phyloP scores from a whole-genome alignment of 2,113 vertebrate species.

The Mustelus asterias region DNA sequence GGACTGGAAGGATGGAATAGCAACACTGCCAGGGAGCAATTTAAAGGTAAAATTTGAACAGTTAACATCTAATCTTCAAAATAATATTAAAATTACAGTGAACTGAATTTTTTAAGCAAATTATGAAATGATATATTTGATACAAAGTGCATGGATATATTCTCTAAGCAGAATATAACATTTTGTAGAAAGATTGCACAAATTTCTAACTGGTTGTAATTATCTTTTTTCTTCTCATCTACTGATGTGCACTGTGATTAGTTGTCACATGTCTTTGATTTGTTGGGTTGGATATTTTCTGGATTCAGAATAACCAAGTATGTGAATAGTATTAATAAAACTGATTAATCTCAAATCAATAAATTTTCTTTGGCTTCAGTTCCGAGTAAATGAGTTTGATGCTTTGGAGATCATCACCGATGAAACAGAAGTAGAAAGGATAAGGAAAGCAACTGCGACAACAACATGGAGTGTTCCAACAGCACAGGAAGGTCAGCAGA shows the following conservation, averaged over 20 bases:
- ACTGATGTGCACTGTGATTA: background rate
- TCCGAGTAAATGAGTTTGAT: constrained; percentile 50
- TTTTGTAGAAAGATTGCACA: background rate
- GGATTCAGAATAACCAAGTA: background rate
- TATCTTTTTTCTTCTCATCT: background rate
- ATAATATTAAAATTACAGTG: background rate
- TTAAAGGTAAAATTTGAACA: constrained; percentile 45
- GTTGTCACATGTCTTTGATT: background rate
- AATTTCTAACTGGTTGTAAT: background rate
- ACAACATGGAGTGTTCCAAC: constrained; percentile 79
- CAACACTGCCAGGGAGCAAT: constrained; percentile 48
- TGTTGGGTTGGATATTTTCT: background rate
- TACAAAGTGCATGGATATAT: background rate
- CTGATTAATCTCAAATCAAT: background rate
- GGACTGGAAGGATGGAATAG: constrained; percentile 51
- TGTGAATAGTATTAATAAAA: background rate
- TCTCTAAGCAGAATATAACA: background rate
- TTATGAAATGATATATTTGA: background rate
- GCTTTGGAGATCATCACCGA: constrained; percentile 51
- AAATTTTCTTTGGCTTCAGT: constrained; percentile 41
- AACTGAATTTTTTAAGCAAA: background rate
- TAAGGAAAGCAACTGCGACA: constrained; percentile 74
- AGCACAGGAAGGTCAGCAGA: constrained; percentile 66
- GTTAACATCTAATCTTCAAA: background rate
- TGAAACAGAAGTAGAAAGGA: constrained; percentile 62